Conservation (phyloP, 2,113 vertebrate species). For the Lepisosteus oculatus region DNA sequence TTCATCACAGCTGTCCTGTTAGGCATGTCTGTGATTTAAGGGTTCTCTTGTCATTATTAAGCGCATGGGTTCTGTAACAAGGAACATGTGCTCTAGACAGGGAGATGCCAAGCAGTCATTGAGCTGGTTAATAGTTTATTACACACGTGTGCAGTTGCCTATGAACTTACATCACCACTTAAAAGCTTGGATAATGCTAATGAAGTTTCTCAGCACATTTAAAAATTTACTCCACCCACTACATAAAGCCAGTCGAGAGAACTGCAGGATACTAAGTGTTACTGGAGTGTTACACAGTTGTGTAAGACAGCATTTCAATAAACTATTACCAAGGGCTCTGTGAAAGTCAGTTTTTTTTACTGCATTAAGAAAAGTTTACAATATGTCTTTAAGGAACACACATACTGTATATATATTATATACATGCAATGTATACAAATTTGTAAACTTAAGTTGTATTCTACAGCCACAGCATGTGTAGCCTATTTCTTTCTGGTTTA, state of each 20-base stretch:
- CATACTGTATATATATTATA: too few relatives aligned
- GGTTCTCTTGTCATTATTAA: neutral
- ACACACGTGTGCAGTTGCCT: neutral
- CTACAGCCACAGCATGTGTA: too few relatives aligned
- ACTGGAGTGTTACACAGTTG: neutral
- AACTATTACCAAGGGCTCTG: too few relatives aligned
- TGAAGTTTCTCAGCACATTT: neutral
- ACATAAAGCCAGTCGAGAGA: neutral
- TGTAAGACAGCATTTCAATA: too few relatives aligned
- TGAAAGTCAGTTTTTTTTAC: too few relatives aligned
- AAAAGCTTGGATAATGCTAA: neutral
- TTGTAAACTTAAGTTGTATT: too few relatives aligned
- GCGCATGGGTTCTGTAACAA: neutral
- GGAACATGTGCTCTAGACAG: neutral
- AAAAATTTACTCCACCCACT: neutral
- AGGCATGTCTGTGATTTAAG: neutral
- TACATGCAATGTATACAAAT: too few relatives aligned
- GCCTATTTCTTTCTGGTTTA: too few relatives aligned
- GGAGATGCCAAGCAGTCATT: conserved; percentile 1
- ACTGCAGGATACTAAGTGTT: neutral
- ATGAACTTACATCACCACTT: conserved; percentile 4
- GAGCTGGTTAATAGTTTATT: conserved; percentile 1
- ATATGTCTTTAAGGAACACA: too few relatives aligned
- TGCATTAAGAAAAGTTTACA: too few relatives aligned
- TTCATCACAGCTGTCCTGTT: neutral